These are phyloP conservation scores for Pachypsylla venusta DNA, from an alignment of 1,140 invertebrate species.

Conservation along the genomic window DNA sequence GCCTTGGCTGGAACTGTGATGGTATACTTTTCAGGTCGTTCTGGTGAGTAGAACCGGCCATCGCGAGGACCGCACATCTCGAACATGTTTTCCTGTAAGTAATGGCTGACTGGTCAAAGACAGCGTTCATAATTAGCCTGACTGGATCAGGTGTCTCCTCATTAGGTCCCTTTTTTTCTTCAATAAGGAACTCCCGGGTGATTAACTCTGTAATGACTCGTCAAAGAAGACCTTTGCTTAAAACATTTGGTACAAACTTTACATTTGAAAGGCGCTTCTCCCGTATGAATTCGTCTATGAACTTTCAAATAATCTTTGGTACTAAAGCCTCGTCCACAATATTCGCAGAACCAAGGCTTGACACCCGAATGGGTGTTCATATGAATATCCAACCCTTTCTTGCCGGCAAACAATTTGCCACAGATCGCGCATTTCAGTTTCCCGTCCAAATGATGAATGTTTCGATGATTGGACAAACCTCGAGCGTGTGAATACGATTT, in stretches of 20 bases:
- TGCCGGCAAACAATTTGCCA: slow-evolving; percentile 16
- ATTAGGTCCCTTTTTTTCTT: too few species aligned
- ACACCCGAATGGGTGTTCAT: slow-evolving; percentile 64
- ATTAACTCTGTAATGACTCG: background rate
- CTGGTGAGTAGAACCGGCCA: too few species aligned
- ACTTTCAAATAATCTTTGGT: slow-evolving; percentile 27
- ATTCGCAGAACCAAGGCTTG: slow-evolving; percentile 61
- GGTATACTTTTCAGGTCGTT: too few species aligned
- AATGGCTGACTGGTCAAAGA: too few species aligned
- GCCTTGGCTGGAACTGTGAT: too few species aligned
- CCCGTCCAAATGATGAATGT: slow-evolving; percentile 20
- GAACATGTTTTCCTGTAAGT: too few species aligned
- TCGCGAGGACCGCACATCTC: too few species aligned
- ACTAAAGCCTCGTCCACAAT: slow-evolving; percentile 36
- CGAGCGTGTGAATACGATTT: slow-evolving; percentile 53
- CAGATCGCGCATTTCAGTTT: slow-evolving; percentile 17
- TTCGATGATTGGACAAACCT: slow-evolving; percentile 26
- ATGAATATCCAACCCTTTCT: slow-evolving; percentile 32
- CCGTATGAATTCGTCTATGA: slow-evolving; percentile 34
- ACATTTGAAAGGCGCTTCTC: slow-evolving; percentile 42
- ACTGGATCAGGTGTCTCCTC: too few species aligned
- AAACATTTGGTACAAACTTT: slow-evolving; percentile 62
- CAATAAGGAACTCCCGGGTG: background rate
- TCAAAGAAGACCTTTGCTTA: slow-evolving; percentile 8
- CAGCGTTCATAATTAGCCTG: too few species aligned